These are phyloP conservation scores for Drosophila subobscura DNA, from an alignment of 1,140 invertebrate genomes.

Conservation along the genomic window DNA sequence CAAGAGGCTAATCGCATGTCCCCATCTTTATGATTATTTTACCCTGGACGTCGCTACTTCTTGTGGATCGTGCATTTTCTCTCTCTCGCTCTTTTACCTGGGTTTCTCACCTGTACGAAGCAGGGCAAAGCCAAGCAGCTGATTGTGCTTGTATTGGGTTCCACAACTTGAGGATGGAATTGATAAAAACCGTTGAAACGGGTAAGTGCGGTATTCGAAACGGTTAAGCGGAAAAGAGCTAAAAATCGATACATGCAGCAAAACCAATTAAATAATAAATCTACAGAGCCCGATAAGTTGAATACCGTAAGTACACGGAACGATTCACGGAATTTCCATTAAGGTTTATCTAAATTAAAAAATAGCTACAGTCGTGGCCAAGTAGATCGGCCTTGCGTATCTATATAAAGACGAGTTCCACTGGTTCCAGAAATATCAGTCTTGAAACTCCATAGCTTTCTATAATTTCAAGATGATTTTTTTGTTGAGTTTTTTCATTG, in stretches of 20 bases:
- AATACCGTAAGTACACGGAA: background rate
- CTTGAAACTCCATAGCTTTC: too few relatives aligned
- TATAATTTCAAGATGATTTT: too few relatives aligned
- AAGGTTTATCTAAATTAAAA: background rate
- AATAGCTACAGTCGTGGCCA: too few relatives aligned
- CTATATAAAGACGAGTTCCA: too few relatives aligned
- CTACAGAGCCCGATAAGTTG: background rate
- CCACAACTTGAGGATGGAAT: constrained; percentile 36
- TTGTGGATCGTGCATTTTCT: constrained; percentile 47
- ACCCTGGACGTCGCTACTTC: background rate
- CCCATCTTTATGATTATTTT: too few relatives aligned
- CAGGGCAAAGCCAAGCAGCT: constrained; percentile 24
- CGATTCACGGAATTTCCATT: background rate
- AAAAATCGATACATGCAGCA: too few relatives aligned
- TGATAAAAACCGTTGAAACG: constrained; percentile 30
- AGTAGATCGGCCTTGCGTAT: too few relatives aligned
- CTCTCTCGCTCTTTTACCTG: constrained; percentile 25
- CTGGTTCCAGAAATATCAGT: too few relatives aligned
- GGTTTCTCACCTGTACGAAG: constrained; percentile 2
- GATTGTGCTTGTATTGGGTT: constrained; percentile 19
- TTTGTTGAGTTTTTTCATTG: too few relatives aligned
- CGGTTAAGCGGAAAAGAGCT: background rate
- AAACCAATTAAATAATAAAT: background rate
- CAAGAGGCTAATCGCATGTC: too few relatives aligned
- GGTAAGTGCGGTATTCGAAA: constrained; percentile 9